Evolutionary conservation across 2,888 invertebrate species (phyloP), one percentile per base, ranked within the genome.

Genomic region (Parelbella ahira): DNA sequence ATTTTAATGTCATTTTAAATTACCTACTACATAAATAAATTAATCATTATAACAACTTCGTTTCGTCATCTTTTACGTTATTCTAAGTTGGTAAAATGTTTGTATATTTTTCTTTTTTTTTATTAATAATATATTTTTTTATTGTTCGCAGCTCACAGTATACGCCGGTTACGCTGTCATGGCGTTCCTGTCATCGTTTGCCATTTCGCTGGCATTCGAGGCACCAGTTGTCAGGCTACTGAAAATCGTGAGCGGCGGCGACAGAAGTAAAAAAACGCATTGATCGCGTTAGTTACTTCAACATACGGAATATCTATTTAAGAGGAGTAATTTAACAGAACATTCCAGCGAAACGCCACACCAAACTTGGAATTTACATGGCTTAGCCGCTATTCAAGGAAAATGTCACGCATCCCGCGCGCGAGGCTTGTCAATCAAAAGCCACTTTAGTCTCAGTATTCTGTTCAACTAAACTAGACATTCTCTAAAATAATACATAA

Each of bases 191-290:
- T 75, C 90, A 19, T 93, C 95, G 0, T 94, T 95, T 66, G 89
- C 91, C 53, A 91, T 95, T 47, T 95, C 95, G 4, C 76, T 95
- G 55, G 88, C 92, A 1, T 92, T 95, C 61, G 95, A 95, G 67
- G 94, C 95, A n/a, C 95, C 95, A 0, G 89, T 93, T 30, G 93
- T 95, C 28, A 90, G 93, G 58, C 77, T 95, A 47, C 88, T 95
- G 45, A 95, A 94, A 81, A 89, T 95, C 54, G 77, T 89, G 53
- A 83, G 68, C 48, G 74, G 78, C 1, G 63, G 73, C 51, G 58
- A 60, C 24, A 51, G 66, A 58, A 60, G 73, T 66, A 64, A 78
- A 69, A 76, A 72, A 67, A 60, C 53, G 42, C 63, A 69, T 45
- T 71, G 66, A 68, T 20, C 18, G 28, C 11, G 7, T 1, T 2